Conservation (phyloP, 2,113 vertebrate species). For the Gnathonemus longibarbis region DNA sequence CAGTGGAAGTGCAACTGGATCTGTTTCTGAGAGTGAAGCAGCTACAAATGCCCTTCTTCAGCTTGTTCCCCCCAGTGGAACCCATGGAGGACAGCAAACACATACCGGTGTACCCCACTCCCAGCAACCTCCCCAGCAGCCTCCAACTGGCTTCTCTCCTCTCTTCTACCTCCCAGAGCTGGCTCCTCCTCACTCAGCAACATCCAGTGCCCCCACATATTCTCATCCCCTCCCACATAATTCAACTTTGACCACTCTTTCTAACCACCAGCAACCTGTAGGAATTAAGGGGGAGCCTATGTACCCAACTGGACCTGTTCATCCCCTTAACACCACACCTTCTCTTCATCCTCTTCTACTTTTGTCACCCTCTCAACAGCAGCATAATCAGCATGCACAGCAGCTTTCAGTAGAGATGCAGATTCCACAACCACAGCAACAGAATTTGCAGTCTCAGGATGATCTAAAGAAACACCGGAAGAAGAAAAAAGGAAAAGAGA, state of each 20-base stretch:
- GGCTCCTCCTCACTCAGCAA: constrained; percentile 50
- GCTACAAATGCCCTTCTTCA: constrained; percentile 68
- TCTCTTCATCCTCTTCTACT: constrained; percentile 62
- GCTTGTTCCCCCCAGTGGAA: constrained; percentile 56
- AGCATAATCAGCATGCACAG: constrained; percentile 31
- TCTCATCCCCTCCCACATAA: constrained; percentile 65
- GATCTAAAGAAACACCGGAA: constrained; percentile 57
- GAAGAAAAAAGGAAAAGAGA: constrained; percentile 64
- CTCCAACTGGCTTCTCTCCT: constrained; percentile 61
- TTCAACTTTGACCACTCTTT: constrained; percentile 60
- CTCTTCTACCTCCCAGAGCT: constrained; percentile 60
- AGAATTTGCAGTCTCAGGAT: constrained; percentile 50
- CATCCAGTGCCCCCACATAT: constrained; percentile 51
- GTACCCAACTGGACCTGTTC: constrained; percentile 61
- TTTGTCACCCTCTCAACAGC: constrained; percentile 60
- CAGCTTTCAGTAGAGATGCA: constrained; percentile 54
- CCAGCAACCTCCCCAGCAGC: constrained; percentile 54
- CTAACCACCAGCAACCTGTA: constrained; percentile 60
- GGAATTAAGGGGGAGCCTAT: constrained; percentile 68
- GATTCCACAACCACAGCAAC: constrained; percentile 58
- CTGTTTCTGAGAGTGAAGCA: constrained; percentile 63
- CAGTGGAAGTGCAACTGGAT: constrained; percentile 50
- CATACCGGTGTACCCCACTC: constrained; percentile 57
- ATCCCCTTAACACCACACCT: constrained; percentile 58
- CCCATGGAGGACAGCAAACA: constrained; percentile 52